These are phyloP conservation scores for Sycophila sp. DNA, from an alignment of 1,140 invertebrate species.

Conservation along the genomic window DNA sequence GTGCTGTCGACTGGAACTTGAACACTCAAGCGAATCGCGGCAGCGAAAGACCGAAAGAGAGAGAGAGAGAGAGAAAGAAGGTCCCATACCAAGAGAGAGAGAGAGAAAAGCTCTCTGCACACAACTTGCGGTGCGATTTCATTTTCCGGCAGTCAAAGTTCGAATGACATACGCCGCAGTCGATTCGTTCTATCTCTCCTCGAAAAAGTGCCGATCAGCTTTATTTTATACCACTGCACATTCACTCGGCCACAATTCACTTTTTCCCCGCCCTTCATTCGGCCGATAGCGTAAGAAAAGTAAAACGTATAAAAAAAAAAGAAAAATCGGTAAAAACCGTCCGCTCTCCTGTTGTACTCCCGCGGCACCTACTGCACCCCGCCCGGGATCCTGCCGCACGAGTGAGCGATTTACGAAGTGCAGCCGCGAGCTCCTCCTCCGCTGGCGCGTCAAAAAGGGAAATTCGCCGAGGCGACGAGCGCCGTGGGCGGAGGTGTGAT, in stretches of 20 bases:
- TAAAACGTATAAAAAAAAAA: neutral
- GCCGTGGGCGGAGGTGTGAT: neutral
- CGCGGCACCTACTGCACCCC: neutral
- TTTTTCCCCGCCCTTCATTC: neutral
- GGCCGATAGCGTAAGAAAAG: neutral
- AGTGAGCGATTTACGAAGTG: neutral
- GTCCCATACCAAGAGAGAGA: too few relatives aligned
- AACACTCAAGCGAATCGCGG: too few relatives aligned
- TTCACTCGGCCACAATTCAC: neutral
- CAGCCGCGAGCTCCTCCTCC: neutral
- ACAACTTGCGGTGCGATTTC: conserved; percentile 10
- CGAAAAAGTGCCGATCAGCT: conserved; percentile 13
- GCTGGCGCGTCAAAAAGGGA: neutral
- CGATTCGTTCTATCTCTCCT: neutral
- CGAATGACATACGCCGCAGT: conserved; percentile 11
- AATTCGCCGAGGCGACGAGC: neutral
- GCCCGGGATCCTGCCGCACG: neutral
- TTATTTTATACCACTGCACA: conserved; percentile 18
- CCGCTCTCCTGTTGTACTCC: too few relatives aligned
- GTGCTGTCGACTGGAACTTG: too few relatives aligned
- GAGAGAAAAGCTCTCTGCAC: too few relatives aligned
- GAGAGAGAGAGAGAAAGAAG: too few relatives aligned
- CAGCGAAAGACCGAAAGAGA: too few relatives aligned
- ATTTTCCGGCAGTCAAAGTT: conserved; percentile 29
- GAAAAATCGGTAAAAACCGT: neutral